Evolutionary conservation across 2,113 vertebrate genomes (phyloP).

Genomic region (Tiliqua scincoides): DNA sequence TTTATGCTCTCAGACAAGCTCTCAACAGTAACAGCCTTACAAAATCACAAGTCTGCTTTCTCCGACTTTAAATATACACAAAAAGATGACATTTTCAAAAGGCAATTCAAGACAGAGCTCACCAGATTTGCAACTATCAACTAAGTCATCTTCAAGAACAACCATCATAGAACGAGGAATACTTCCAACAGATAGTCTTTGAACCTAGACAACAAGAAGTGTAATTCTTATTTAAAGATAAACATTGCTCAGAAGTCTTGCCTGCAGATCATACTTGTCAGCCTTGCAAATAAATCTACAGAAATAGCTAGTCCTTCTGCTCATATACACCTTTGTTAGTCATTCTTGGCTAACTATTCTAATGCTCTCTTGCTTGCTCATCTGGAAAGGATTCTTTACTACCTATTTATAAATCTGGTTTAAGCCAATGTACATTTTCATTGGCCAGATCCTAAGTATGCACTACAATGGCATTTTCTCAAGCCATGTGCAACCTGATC

Average conservation of each 20-base stretch:
- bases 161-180: conserved; percentile 95
- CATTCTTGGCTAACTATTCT: background rate
- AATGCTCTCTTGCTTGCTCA: background rate
- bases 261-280: background rate
- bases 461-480: background rate
- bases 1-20: background rate
- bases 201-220: conserved; percentile 79
- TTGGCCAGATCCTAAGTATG: background rate
- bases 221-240: conserved; percentile 15
- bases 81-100: background rate
- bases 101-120: conserved; percentile 48
- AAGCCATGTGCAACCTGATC: background rate
- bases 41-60: conserved; percentile 5
- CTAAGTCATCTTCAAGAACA: conserved; percentile 93
- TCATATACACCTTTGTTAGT: background rate
- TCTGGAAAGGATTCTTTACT: background rate
- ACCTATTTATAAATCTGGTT: background rate
- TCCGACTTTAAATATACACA: background rate
- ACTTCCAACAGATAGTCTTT: conserved; percentile 93
- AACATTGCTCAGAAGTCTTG: background rate
- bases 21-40: background rate
- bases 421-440: background rate
- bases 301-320: too few relatives aligned
- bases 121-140: conserved; percentile 97
- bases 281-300: background rate